phyloP scores from a whole-genome alignment of 2,113 vertebrate genomes.

The Cygnus atratus region DNA sequence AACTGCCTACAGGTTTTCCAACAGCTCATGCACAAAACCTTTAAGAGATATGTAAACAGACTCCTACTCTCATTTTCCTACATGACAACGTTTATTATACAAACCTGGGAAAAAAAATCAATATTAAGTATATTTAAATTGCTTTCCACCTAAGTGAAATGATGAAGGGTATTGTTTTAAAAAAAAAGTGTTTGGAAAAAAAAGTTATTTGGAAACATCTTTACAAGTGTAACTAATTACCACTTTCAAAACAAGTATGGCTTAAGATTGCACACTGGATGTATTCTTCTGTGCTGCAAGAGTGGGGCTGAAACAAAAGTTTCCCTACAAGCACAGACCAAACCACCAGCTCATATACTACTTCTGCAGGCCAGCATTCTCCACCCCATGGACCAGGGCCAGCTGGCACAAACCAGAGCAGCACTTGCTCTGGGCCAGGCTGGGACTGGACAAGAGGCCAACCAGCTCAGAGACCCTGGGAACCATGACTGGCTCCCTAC shows the following conservation, averaged over 20 bases:
- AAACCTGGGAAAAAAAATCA: neutral
- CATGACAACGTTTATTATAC: neutral
- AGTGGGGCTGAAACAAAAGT: neutral
- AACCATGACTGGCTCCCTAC: neutral
- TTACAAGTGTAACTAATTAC: neutral
- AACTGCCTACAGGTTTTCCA: neutral
- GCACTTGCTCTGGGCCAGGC: neutral
- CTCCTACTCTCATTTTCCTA: neutral
- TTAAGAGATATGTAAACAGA: neutral
- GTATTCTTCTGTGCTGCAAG: neutral
- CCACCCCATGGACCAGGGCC: neutral
- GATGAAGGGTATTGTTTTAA: neutral
- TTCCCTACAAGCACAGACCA: neutral
- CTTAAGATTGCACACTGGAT: neutral
- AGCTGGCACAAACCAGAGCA: slow-evolving; percentile 16
- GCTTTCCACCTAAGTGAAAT: neutral
- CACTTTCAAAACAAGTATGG: neutral
- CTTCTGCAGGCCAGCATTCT: neutral
- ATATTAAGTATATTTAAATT: neutral
- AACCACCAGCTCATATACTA: neutral
- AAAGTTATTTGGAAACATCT: neutral
- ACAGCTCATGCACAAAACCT: neutral
- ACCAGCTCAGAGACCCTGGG: neutral
- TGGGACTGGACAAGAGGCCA: neutral
- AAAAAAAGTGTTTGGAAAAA: neutral